These are phyloP conservation scores for Eutolmus rufibarbis DNA, from an alignment of 2,888 invertebrate species.

Conservation along the genomic window DNA sequence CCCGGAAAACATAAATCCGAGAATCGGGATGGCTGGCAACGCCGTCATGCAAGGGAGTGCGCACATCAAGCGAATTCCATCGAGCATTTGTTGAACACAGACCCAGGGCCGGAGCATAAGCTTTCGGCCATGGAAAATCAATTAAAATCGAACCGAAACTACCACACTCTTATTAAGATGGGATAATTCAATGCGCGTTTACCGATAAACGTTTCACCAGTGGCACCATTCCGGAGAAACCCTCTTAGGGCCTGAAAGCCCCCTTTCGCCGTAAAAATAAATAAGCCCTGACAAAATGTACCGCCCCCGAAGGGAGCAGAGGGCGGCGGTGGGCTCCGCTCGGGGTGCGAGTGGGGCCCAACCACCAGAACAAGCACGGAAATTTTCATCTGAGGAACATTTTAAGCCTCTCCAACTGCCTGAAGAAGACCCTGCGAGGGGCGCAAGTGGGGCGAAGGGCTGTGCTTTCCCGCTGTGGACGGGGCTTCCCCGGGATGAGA, in stretches of 20 bases:
- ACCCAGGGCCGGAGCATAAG: not conserved
- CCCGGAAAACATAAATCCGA: not conserved
- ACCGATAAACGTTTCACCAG: not conserved
- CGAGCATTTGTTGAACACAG: not conserved
- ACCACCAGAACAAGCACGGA: not conserved
- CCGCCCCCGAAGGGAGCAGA: not conserved
- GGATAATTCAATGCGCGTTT: constrained; percentile 6
- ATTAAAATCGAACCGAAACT: constrained; percentile 29
- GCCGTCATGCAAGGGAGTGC: not conserved
- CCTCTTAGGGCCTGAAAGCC: not conserved
- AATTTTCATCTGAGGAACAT: not conserved
- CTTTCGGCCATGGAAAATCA: constrained; percentile 28
- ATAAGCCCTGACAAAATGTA: not conserved
- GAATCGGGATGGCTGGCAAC: not conserved
- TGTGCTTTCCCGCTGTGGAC: not conserved
- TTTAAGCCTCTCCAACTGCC: not conserved
- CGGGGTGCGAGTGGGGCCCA: not conserved
- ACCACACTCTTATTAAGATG: not conserved
- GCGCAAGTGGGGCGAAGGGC: not conserved
- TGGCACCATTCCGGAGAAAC: not conserved
- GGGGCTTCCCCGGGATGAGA: not conserved
- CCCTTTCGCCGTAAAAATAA: not conserved
- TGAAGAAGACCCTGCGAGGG: not conserved
- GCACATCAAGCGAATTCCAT: not conserved
- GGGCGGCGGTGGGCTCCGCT: not conserved